Evolutionary conservation across 1,140 invertebrate genomes (phyloP).

Genomic region (Eumeta japonica): DNA sequence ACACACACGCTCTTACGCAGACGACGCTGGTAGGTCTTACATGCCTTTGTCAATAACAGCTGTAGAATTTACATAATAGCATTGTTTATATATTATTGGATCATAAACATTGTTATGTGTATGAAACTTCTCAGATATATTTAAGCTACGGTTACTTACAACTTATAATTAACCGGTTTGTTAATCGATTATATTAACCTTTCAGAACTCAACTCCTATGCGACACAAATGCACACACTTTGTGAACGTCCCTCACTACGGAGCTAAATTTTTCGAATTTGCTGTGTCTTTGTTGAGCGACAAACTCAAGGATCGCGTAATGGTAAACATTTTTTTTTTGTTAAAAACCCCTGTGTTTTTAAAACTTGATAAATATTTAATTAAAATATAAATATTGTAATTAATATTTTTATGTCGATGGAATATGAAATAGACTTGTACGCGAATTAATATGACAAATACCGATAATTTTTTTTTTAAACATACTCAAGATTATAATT

Average conservation of each 20-base stretch:
- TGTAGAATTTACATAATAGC: too few species aligned
- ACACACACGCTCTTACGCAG: too few species aligned
- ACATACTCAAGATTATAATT: conserved; percentile 1
- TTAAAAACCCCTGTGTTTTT: too few species aligned
- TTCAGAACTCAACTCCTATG: conserved; percentile 83
- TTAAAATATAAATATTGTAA: neutral
- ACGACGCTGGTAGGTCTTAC: too few species aligned
- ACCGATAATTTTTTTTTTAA: neutral
- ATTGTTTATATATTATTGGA: too few species aligned
- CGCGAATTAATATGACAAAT: neutral
- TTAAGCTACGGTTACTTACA: too few species aligned
- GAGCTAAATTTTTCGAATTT: conserved; percentile 77
- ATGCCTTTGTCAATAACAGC: too few species aligned
- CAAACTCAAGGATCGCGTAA: conserved; percentile 74
- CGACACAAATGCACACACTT: conserved; percentile 83
- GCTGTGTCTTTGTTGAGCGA: conserved; percentile 75
- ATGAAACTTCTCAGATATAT: too few species aligned
- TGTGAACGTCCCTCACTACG: conserved; percentile 75
- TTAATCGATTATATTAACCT: too few species aligned
- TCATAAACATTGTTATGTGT: too few species aligned
- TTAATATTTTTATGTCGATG: neutral
- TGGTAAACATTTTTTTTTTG: conserved; percentile 59
- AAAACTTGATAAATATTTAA: neutral
- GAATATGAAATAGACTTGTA: neutral
- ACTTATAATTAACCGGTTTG: too few species aligned